A percentile compares a stretch with the other conserved stretches of the same genome.
These are phyloP conservation scores for Argyresthia goedartella DNA, from an alignment of 2,888 invertebrate species.

Conservation along the genomic window DNA sequence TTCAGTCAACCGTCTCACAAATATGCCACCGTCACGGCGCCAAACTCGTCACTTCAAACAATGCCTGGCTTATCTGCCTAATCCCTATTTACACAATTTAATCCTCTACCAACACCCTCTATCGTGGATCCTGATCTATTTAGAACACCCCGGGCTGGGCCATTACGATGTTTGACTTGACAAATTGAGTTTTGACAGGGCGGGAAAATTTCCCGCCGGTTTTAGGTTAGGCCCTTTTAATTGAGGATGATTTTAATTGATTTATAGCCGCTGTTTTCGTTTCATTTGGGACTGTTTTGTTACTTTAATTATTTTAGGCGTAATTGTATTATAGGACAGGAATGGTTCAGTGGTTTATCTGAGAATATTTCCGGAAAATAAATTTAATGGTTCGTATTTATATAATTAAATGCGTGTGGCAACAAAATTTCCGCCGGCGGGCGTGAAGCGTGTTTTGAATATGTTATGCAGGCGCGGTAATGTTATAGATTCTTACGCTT, in stretches of 20 bases:
- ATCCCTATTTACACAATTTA: constrained; percentile 70
- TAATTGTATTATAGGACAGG: no score
- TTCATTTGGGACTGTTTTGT: constrained; percentile 26
- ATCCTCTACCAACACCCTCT: constrained; percentile 34
- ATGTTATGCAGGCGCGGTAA: no score
- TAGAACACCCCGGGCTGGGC: constrained; percentile 33
- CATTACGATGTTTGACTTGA: constrained; percentile 61
- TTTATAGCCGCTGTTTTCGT: constrained; percentile 26
- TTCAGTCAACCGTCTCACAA: constrained; percentile 10
- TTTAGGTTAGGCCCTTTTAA: constrained; percentile 34
- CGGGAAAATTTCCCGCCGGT: constrained; percentile 41
- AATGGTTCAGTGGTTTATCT: no score
- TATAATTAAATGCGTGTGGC: no score
- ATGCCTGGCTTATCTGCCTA: constrained; percentile 58
- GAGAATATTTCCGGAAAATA: no score
- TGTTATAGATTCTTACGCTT: no score
- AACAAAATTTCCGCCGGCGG: no score
- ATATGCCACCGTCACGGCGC: constrained; percentile 33
- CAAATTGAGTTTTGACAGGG: constrained; percentile 69
- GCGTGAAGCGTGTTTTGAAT: no score
- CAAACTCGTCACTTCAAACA: constrained; percentile 53
- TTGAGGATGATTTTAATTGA: constrained; percentile 34
- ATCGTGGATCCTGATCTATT: constrained; percentile 15
- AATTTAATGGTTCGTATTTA: no score
- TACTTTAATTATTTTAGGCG: constrained; percentile 5